A percentile compares a stretch with the other conserved stretches of the same genome.
These are phyloP conservation scores for Macaria liturata DNA, from an alignment of 2,888 invertebrate genomes.

Conservation along the genomic window DNA sequence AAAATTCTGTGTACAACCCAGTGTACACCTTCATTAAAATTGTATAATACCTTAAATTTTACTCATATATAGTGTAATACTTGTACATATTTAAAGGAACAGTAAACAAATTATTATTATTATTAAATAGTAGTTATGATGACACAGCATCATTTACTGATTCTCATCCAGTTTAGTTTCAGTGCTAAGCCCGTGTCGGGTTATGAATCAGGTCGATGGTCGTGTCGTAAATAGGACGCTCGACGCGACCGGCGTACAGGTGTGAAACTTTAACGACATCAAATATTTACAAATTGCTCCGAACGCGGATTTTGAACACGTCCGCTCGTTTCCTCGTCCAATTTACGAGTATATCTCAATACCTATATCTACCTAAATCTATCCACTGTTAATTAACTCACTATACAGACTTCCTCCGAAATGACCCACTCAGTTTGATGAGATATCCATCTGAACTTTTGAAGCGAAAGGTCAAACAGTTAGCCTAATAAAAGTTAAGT, in stretches of 20 bases:
- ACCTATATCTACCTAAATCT: conserved; percentile 4
- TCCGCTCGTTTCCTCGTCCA: conserved; percentile 40
- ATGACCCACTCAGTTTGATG: conserved; percentile 12
- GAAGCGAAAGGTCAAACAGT: conserved; percentile 16
- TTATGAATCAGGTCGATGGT: conserved; percentile 42
- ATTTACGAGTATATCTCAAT: conserved; percentile 36
- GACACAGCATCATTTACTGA: no score
- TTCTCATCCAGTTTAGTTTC: conserved; percentile 1
- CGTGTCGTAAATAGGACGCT: conserved; percentile 41
- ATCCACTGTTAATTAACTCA: conserved; percentile 23
- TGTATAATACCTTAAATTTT: no score
- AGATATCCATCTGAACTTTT: conserved; percentile 14
- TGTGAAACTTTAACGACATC: conserved; percentile 56
- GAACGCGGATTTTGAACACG: conserved; percentile 37
- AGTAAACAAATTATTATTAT: no score
- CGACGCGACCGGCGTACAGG: conserved; percentile 45
- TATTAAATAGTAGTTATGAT: no score
- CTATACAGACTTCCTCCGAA: conserved; percentile 14
- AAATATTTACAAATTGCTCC: conserved; percentile 56
- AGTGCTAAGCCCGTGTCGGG: conserved; percentile 18
- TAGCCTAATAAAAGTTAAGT: conserved; percentile 17
- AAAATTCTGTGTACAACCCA: no score
- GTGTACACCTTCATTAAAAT: no score
- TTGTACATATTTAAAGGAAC: no score
- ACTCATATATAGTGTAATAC: no score